Conservation (phyloP, 2,113 vertebrate species). For the Zapus hudsonius region DNA sequence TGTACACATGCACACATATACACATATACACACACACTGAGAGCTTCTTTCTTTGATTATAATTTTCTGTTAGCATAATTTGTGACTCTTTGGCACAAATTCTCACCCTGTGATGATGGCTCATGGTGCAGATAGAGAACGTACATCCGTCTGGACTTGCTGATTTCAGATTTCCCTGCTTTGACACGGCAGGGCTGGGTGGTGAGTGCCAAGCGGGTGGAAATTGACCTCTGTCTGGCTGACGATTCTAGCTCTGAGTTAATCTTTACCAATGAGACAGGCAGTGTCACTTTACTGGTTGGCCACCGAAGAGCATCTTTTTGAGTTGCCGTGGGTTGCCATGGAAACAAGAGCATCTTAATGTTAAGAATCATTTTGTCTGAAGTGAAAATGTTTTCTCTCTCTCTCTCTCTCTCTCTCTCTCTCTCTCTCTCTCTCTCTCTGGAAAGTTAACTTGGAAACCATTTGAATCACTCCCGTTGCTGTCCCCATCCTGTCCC, state of each 20-base stretch:
- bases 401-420: not conserved
- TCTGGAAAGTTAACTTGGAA: conserved; percentile 60
- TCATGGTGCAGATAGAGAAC: conserved; percentile 56
- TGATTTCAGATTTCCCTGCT: conserved; percentile 41
- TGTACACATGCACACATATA: no score
- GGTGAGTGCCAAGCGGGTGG: not conserved
- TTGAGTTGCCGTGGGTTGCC: conserved; percentile 74
- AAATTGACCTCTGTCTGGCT: not conserved
- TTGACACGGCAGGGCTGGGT: not conserved
- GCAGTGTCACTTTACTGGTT: not conserved
- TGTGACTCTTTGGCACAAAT: conserved; percentile 59
- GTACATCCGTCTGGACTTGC: not conserved
- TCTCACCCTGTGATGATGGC: not conserved
- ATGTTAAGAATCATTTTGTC: conserved; percentile 34
- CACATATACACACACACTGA: no score
- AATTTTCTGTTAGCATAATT: conserved; percentile 47
- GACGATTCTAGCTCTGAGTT: not conserved
- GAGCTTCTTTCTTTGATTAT: conserved; percentile 60
- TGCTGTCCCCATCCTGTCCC: not conserved
- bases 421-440: not conserved
- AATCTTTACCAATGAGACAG: not conserved
- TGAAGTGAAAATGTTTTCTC: conserved; percentile 24
- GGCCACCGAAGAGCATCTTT: not conserved
- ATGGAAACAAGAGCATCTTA: conserved; percentile 74
- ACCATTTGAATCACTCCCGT: not conserved